Base-by-base conservation (phyloP, 2,113 vertebrate genomes). In the Strigops habroptila region DNA sequence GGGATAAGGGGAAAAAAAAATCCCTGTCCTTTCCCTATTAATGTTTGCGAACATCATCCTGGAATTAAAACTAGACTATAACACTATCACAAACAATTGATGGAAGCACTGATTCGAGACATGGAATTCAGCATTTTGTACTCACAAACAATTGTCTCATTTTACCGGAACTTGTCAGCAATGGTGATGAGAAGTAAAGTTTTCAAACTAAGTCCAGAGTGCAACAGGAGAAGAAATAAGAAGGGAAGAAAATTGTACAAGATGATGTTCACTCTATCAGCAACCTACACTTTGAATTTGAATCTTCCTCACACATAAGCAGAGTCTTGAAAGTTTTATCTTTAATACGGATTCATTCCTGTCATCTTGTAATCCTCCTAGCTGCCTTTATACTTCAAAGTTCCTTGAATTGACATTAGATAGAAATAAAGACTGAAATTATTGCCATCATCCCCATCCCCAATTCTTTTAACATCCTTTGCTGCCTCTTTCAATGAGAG, bases 341-440 rank as follows among this genome's bases (percentile, higher is more conserved):
- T 77, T 83, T 80, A 86, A 86, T 44, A 80, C 21, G 92, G 76
- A 88, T 68, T 83, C 28, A 39, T 51, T 78, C 27, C 46, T 81
- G 37, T 91, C 79, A 96, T 96, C 78, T 92, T 89, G 22, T 57
- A 94, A 90, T 59, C 25, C 46, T 86, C 49, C 4, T 24, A 85
- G 44, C 24, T 60, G 65, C 53, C 53, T 91, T 88, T 91, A 65
- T 63, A 35, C 15, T 88, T 87, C 53, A 53, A 85, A 82, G 31
- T 76, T 94, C 91, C 81, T 87, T 90, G 70, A 95, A 84, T 11
- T 80, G 59, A 87, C 71, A 76, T 70, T 74, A 82, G 48, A 73
- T 4, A 82, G 59, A 94, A 94, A 83, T 60, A 67, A 69, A 87
- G 64, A 65, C 90, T n/a, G 10, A 94, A 89, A 81, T 78, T 87